Evolutionary conservation across 2,888 invertebrate species (phyloP).

Genomic region (Mystacides longicornis): DNA sequence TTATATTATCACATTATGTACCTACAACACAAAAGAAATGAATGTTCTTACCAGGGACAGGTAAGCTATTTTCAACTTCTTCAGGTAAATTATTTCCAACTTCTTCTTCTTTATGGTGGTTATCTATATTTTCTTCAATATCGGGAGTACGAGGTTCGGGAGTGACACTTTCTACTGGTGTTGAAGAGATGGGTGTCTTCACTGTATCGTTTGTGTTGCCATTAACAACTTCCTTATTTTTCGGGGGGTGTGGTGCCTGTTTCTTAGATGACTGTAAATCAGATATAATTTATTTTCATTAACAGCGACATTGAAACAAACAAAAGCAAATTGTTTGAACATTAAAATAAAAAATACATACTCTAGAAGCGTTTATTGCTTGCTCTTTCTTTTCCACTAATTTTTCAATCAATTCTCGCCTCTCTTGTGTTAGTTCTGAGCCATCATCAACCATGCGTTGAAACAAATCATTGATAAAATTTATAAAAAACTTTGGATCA

Average conservation of each 20-base stretch:
- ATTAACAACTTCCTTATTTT: constrained; percentile 10
- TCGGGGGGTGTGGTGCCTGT: constrained; percentile 21
- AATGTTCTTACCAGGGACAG: too few species aligned
- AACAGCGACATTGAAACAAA: too few species aligned
- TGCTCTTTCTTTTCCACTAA: constrained; percentile 60
- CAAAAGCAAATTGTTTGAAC: too few species aligned
- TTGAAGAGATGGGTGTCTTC: not conserved
- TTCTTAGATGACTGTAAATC: constrained; percentile 21
- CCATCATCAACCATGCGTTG: constrained; percentile 29
- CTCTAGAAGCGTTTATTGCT: constrained; percentile 35
- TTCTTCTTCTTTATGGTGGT: not conserved
- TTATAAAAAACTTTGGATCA: constrained; percentile 62
- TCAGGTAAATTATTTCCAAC: not conserved
- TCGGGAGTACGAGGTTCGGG: not conserved
- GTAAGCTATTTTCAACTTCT: too few species aligned
- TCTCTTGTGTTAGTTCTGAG: constrained; percentile 38
- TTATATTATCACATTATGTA: too few species aligned
- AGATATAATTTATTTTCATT: constrained; percentile 14
- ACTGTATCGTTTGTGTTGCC: constrained; percentile 12
- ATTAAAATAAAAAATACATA: too few species aligned
- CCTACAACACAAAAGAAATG: too few species aligned
- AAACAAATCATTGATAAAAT: constrained; percentile 50
- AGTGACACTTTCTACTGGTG: not conserved
- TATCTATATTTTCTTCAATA: not conserved
- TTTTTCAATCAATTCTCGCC: constrained; percentile 55